Percentiles rank a stretch among this genome's conserved stretches.
These are phyloP conservation scores for Ciconia boyciana DNA, from an alignment of 2,113 vertebrate genomes.

Conservation along the genomic window DNA sequence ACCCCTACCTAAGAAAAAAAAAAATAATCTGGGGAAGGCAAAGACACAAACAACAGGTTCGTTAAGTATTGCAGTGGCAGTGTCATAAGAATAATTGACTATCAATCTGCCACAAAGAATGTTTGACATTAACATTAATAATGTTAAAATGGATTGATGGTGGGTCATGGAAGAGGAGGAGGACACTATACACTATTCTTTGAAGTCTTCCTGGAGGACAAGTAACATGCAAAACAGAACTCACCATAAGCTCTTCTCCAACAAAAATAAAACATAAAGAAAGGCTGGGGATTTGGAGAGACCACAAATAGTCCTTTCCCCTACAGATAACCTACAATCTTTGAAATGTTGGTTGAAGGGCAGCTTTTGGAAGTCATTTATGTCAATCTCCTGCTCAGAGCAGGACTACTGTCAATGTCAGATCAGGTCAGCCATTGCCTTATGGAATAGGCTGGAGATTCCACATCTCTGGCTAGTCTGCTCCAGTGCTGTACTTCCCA, in stretches of 20 bases:
- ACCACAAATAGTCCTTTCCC: neutral
- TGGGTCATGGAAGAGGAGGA: neutral
- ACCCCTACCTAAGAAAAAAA: neutral
- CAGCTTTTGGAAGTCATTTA: neutral
- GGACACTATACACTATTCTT: neutral
- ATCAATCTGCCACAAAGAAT: neutral
- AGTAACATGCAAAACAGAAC: neutral
- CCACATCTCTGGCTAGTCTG: neutral
- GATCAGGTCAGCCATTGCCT: neutral
- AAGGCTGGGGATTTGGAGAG: neutral
- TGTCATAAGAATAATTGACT: neutral
- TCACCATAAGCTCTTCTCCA: neutral
- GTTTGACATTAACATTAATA: neutral
- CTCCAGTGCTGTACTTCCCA: neutral
- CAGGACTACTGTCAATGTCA: neutral
- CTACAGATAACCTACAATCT: neutral
- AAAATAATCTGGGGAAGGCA: neutral
- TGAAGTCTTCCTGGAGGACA: neutral
- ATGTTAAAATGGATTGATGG: neutral
- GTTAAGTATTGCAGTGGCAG: neutral
- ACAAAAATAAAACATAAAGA: neutral
- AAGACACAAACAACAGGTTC: neutral
- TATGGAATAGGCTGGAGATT: neutral
- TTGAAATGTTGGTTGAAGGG: neutral
- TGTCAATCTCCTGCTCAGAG: neutral